Evolutionary conservation across 2,888 invertebrate species (phyloP).

Genomic region (Dorcus parallelipipedus): DNA sequence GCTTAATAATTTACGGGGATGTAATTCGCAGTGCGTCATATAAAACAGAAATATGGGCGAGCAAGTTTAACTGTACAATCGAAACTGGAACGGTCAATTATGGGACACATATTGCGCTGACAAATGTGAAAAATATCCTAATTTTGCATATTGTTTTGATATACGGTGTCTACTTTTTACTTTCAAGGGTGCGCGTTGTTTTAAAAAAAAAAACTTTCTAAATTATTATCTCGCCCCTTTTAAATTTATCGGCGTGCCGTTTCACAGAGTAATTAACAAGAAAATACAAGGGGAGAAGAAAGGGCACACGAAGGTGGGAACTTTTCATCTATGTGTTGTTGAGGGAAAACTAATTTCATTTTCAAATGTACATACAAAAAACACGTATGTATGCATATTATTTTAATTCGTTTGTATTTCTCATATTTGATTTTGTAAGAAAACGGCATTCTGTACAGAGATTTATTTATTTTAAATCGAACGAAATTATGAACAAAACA

Average conservation of each 20-base stretch:
- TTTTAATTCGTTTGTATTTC: no score
- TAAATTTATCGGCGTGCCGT: neutral
- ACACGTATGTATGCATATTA: no score
- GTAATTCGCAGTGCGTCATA: constrained; percentile 10
- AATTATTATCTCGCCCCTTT: neutral
- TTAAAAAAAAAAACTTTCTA: neutral
- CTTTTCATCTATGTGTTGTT: no score
- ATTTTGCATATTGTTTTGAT: constrained; percentile 24
- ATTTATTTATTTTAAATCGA: no score
- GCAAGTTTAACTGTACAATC: constrained; percentile 28
- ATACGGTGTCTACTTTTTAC: constrained; percentile 10
- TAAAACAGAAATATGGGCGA: constrained; percentile 29
- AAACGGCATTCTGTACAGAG: no score
- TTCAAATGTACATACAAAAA: no score
- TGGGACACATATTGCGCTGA: constrained; percentile 29
- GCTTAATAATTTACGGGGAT: constrained; percentile 6
- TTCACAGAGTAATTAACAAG: neutral
- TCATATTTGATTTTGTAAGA: no score
- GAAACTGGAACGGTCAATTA: constrained; percentile 31
- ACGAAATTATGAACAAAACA: no score
- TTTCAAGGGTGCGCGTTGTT: neutral
- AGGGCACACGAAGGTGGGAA: no score
- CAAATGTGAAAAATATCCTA: constrained; percentile 30
- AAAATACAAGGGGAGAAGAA: neutral
- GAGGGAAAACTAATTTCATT: no score